phyloP scores from a whole-genome alignment of 2,888 invertebrate species.

The Leptarthrus brevirostris region DNA sequence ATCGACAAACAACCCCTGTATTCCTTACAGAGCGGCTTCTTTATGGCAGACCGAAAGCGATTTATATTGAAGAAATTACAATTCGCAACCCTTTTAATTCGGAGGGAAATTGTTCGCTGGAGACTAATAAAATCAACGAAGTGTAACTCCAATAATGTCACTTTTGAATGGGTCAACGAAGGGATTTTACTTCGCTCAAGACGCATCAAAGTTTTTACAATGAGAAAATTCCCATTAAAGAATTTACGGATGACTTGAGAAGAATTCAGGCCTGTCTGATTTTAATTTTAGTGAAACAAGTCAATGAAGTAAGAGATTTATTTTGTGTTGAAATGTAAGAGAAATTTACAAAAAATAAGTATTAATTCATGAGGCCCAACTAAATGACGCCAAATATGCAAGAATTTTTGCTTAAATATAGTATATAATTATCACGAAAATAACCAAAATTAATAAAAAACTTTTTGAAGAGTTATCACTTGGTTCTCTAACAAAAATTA shows the following conservation, averaged over 20 bases:
- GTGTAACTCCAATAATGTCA: constrained; percentile 55
- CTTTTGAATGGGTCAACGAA: constrained; percentile 51
- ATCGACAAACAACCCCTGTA: constrained; percentile 38
- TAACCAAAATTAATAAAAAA: no score
- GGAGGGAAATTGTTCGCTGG: constrained; percentile 52
- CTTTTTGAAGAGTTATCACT: no score
- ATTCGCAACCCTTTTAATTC: constrained; percentile 54
- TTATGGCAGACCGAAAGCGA: constrained; percentile 49
- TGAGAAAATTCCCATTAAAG: constrained; percentile 52
- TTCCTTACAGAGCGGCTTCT: constrained; percentile 30
- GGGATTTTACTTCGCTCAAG: constrained; percentile 29
- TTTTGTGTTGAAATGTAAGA: no score
- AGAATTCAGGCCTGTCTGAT: constrained; percentile 25
- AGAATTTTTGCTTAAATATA: no score
- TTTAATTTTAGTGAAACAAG: not conserved
- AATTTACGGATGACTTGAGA: constrained; percentile 51
- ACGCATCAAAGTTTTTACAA: constrained; percentile 52
- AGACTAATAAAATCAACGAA: constrained; percentile 55
- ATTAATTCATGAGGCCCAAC: no score
- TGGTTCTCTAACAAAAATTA: no score
- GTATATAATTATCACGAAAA: no score
- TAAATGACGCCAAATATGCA: no score
- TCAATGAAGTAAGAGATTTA: no score
- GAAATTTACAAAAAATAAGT: no score
- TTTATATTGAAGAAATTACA: constrained; percentile 53